Percentiles rank a stretch among this genome's conserved stretches.
phyloP scores from a whole-genome alignment of 2,888 invertebrate genomes.

The Petrolisthes cinctipes region DNA sequence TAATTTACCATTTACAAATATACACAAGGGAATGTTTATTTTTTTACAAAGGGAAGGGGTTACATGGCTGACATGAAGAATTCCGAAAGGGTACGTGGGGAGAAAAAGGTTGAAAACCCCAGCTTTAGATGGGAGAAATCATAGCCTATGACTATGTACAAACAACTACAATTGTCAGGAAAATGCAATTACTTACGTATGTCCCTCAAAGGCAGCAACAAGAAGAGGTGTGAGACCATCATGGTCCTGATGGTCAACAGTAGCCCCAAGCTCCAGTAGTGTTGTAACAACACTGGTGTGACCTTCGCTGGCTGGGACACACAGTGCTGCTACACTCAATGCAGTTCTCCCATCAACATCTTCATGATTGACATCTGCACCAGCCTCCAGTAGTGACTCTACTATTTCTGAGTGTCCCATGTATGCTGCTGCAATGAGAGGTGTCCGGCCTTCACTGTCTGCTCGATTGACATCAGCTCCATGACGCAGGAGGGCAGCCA shows the following conservation, averaged over 20 bases:
- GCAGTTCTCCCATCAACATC: constrained; percentile 75
- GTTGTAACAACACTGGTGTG: constrained; percentile 73
- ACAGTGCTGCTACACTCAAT: constrained; percentile 87
- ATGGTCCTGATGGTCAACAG: constrained; percentile 84
- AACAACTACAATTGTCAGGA: not conserved
- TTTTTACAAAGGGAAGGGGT: no score
- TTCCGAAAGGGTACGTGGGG: no score
- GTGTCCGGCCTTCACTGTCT: constrained; percentile 72
- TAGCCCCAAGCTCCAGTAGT: constrained; percentile 84
- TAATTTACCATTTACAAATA: no score
- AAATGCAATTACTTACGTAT: constrained; percentile 74
- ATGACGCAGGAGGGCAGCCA: constrained; percentile 69
- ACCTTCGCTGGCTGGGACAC: constrained; percentile 81
- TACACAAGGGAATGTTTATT: no score
- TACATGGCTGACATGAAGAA: no score
- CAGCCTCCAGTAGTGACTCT: constrained; percentile 82
- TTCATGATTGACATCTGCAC: constrained; percentile 81
- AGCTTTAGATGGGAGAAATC: no score
- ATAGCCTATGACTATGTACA: no score
- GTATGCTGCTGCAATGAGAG: constrained; percentile 79
- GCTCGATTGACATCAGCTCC: constrained; percentile 71
- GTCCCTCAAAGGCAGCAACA: constrained; percentile 92
- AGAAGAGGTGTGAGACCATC: constrained; percentile 89
- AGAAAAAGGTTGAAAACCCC: no score
- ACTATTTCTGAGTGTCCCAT: constrained; percentile 96